phyloP scores from a whole-genome alignment of 2,888 invertebrate species.

The Mimas tiliae region DNA sequence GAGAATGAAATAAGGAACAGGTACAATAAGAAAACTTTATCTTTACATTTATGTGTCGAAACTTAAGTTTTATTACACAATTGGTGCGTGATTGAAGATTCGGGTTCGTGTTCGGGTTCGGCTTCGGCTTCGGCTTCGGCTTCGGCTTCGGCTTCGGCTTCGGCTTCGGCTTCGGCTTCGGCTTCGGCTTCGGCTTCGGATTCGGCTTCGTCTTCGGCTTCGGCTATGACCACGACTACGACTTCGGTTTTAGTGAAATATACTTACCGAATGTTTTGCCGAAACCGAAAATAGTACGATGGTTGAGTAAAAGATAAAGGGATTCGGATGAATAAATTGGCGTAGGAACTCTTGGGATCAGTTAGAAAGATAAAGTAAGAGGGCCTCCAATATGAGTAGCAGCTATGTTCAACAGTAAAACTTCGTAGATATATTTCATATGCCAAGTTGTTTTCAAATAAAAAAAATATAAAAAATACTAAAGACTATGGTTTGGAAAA shows the following conservation, averaged over 20 bases:
- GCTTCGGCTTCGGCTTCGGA: not conserved
- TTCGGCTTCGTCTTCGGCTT: no score
- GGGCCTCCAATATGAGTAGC: no score
- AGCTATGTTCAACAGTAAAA: no score
- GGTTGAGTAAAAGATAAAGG: not conserved
- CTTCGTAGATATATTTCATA: no score
- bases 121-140: not conserved
- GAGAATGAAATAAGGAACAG: constrained; percentile 39
- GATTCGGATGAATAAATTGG: not conserved
- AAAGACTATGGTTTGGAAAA: no score
- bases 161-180: no score
- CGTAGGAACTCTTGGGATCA: not conserved
- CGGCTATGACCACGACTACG: no score
- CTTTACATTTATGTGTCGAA: constrained; percentile 25
- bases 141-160: no score
- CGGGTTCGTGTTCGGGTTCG: constrained; percentile 6
- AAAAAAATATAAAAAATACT: no score
- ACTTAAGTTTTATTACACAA: constrained; percentile 24
- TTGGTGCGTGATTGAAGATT: not conserved
- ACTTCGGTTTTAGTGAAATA: not conserved
- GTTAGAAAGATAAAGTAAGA: no score
- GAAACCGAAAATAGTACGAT: not conserved
- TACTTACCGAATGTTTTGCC: not conserved
- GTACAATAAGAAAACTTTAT: constrained; percentile 43
- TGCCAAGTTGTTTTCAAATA: no score